Percentiles rank a stretch among this genome's conserved stretches.
Conservation (phyloP, 2,797 vertebrate genomes). For the Myotis myotis region DNA sequence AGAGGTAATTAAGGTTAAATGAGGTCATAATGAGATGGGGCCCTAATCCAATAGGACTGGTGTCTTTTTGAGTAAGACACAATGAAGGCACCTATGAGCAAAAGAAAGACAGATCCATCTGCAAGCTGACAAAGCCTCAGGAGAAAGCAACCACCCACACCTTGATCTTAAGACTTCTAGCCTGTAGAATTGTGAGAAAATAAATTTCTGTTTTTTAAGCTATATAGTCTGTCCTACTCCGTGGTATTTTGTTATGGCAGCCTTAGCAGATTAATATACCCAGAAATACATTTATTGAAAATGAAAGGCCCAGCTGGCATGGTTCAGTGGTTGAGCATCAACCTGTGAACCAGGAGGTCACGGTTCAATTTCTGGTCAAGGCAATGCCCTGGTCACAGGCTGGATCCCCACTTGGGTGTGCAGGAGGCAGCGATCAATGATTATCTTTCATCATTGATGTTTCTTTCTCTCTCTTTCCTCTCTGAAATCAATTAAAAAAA, state of each 20-base stretch:
- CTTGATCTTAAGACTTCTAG: neutral
- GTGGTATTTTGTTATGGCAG: neutral
- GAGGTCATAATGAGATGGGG: neutral
- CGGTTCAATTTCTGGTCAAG: too few species aligned
- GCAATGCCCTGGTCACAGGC: too few species aligned
- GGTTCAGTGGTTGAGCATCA: too few species aligned
- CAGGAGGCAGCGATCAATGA: too few species aligned
- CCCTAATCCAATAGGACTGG: neutral
- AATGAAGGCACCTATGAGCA: neutral
- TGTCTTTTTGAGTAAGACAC: neutral
- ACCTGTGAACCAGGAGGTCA: too few species aligned
- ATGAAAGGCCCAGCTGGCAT: neutral
- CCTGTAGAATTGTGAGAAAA: neutral
- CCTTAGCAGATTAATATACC: neutral
- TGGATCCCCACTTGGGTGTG: too few species aligned
- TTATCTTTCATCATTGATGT: too few species aligned
- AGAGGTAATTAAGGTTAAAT: neutral
- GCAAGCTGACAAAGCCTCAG: neutral
- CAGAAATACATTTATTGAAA: constrained; percentile 10
- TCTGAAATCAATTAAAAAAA: too few species aligned
- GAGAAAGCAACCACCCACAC: neutral
- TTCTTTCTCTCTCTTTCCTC: too few species aligned
- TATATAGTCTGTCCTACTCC: neutral
- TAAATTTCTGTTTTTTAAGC: neutral
- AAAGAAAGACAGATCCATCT: neutral